Evolutionary conservation across 2,797 vertebrate genomes (phyloP).

Genomic region (Micrastur ruficollis): DNA sequence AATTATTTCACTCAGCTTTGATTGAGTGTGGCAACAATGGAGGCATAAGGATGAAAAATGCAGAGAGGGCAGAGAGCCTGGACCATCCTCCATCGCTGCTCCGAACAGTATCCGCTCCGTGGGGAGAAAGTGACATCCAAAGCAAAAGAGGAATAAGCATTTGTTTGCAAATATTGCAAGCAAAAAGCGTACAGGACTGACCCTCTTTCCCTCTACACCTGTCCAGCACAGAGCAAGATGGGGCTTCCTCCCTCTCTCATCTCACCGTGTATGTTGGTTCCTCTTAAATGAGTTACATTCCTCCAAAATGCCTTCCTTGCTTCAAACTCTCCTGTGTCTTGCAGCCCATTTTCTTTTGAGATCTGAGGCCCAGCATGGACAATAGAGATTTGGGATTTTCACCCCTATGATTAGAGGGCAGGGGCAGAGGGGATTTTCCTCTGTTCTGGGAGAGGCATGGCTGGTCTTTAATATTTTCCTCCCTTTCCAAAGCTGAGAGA

Average conservation of each 20-base stretch:
- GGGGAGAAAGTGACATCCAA: neutral
- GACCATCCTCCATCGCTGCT: neutral
- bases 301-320: neutral
- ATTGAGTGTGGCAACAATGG: fast-evolving
- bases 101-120: neutral
- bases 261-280: neutral
- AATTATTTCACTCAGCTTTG: neutral
- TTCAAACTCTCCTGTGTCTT: neutral
- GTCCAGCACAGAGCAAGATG: neutral
- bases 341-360: neutral
- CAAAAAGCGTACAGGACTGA: neutral
- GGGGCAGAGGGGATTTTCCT: neutral
- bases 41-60: neutral
- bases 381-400: neutral
- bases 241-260: neutral
- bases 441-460: neutral
- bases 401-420: neutral
- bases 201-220: neutral
- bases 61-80: neutral
- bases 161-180: neutral
- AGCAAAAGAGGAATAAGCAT: neutral
- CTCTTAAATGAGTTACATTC: neutral
- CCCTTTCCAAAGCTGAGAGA: conserved; percentile 7
- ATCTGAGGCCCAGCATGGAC: neutral
- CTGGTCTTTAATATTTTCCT: conserved; percentile 10